Conservation (phyloP, 2,113 vertebrate species). For the Antidorcas marsupialis region DNA sequence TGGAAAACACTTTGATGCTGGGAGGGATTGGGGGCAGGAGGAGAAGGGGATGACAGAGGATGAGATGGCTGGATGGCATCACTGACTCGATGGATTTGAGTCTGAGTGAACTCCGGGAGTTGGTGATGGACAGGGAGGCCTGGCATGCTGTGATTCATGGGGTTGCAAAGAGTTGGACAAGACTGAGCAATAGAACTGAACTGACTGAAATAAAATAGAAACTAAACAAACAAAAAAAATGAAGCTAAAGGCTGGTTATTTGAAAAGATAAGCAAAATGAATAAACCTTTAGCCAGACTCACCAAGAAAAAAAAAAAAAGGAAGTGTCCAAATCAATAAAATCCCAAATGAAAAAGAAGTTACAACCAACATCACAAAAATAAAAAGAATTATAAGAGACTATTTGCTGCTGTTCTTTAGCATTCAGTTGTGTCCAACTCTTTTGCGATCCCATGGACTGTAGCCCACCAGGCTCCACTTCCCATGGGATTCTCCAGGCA, state of each 20-base stretch:
- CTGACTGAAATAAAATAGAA: neutral
- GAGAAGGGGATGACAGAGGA: too few relatives aligned
- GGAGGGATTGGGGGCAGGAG: too few relatives aligned
- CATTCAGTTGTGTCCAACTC: neutral
- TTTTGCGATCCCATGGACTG: neutral
- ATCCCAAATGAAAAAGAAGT: neutral
- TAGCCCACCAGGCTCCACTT: neutral
- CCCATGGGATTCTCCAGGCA: neutral
- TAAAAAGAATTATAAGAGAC: neutral
- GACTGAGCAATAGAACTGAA: too few relatives aligned
- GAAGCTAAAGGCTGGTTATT: neutral
- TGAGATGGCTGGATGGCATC: too few relatives aligned
- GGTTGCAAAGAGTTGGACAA: too few relatives aligned
- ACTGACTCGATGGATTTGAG: too few relatives aligned
- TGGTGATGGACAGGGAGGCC: too few relatives aligned
- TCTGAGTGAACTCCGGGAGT: too few relatives aligned
- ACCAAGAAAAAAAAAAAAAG: neutral
- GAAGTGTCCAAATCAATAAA: neutral
- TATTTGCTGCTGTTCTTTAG: neutral
- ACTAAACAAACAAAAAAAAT: neutral
- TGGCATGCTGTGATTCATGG: too few relatives aligned
- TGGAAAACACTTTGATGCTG: too few relatives aligned
- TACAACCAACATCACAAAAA: neutral
- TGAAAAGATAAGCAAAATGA: neutral
- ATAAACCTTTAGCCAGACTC: neutral